Percentiles rank a stretch among this genome's conserved stretches.
These are phyloP conservation scores for Sphenodon punctatus DNA, from an alignment of 2,797 vertebrate genomes.

Conservation along the genomic window DNA sequence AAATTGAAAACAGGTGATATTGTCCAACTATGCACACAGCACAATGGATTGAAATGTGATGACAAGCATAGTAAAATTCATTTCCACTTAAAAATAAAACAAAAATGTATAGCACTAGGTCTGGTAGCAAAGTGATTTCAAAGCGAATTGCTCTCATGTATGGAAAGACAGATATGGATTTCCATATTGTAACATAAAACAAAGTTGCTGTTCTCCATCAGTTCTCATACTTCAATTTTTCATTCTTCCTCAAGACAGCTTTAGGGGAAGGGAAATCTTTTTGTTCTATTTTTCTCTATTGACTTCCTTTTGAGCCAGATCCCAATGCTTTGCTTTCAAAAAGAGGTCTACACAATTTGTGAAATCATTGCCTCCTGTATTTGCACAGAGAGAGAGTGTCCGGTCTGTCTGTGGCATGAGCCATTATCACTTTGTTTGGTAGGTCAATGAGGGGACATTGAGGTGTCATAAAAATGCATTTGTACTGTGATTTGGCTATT, in stretches of 20 bases:
- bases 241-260: neutral
- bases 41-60: neutral
- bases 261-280: neutral
- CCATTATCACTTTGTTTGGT: neutral
- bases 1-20: neutral
- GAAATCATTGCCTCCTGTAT: neutral
- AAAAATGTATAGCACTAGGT: neutral
- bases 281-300: neutral
- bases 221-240: neutral
- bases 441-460: neutral
- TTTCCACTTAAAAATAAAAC: neutral
- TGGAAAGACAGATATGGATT: neutral
- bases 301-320: neutral
- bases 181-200: neutral
- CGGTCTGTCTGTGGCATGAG: rapidly evolving
- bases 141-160: neutral
- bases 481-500: neutral
- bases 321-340: neutral
- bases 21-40: neutral
- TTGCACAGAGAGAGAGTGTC: neutral
- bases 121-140: neutral
- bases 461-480: neutral
- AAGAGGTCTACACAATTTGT: neutral
- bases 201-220: neutral
- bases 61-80: neutral